phyloP scores from a whole-genome alignment of 2,888 invertebrate genomes.

The Scaptomyza flava region DNA sequence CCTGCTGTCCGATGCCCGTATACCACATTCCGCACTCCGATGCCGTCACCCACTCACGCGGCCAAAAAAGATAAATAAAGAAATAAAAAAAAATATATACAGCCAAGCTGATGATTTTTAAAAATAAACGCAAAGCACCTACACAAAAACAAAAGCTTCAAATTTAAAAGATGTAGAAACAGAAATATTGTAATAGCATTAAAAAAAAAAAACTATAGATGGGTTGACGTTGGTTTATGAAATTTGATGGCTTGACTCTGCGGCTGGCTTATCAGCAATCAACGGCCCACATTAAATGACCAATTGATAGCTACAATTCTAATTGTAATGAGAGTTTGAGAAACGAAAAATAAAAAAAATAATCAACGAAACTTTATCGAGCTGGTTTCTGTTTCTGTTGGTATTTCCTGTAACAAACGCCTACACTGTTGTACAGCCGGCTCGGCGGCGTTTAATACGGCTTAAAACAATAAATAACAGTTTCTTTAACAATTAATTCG shows the following conservation, averaged over 20 bases:
- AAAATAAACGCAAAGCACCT: constrained; percentile 58
- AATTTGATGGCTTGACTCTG: constrained; percentile 21
- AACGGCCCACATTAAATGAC: constrained; percentile 56
- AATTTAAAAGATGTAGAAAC: background rate
- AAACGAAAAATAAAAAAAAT: constrained; percentile 27
- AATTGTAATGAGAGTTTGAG: constrained; percentile 53
- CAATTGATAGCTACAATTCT: constrained; percentile 58
- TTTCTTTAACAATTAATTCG: constrained; percentile 73
- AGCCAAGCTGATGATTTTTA: constrained; percentile 58
- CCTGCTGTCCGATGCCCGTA: constrained; percentile 33
- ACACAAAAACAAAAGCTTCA: constrained; percentile 45
- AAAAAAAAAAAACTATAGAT: constrained; percentile 5
- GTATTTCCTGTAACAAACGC: constrained; percentile 57
- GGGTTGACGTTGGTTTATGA: constrained; percentile 11
- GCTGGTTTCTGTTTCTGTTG: constrained; percentile 31
- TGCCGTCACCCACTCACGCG: constrained; percentile 41
- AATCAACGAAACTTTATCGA: constrained; percentile 28
- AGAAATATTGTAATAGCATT: constrained; percentile 16
- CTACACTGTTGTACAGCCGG: constrained; percentile 28
- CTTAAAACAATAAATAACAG: constrained; percentile 72
- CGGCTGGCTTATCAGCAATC: constrained; percentile 42
- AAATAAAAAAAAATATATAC: constrained; percentile 37
- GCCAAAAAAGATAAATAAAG: constrained; percentile 25
- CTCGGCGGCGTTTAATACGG: constrained; percentile 9
- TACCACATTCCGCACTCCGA: constrained; percentile 18